Evolutionary conservation across 1,140 invertebrate genomes (phyloP).

Genomic region (Cydia pomonella): DNA sequence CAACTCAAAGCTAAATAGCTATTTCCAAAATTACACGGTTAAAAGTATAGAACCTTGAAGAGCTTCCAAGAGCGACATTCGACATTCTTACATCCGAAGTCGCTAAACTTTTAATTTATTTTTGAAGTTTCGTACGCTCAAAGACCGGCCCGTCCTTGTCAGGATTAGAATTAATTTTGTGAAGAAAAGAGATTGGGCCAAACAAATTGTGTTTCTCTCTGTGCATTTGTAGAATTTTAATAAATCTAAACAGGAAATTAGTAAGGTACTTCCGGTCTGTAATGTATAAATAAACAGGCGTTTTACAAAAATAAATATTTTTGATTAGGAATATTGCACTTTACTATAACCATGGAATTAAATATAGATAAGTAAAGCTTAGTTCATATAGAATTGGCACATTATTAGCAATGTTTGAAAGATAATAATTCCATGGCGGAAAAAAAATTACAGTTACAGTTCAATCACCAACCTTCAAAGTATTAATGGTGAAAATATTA

Average conservation of each 20-base stretch:
- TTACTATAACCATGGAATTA: no score
- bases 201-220: not conserved
- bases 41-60: not conserved
- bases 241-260: not conserved
- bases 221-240: not conserved
- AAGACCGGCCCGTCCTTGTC: conserved; percentile 2
- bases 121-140: conserved; percentile 9
- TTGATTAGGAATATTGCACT: no score
- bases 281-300: not conserved
- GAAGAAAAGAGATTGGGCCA: not conserved
- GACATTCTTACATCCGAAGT: not conserved
- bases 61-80: not conserved
- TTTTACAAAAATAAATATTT: not conserved
- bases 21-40: not conserved
- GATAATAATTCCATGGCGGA: no score
- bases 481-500: no score
- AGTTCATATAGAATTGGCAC: no score
- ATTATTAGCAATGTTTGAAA: no score
- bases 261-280: not conserved
- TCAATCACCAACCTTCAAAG: no score
- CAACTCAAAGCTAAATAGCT: no score
- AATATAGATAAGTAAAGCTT: no score
- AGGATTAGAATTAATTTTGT: not conserved
- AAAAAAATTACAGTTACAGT: no score
- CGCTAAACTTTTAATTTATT: conserved; percentile 19